Percentiles rank a stretch among this genome's conserved stretches.
Conservation (phyloP, 1,140 invertebrate species). For the Ostrea denselamellosa region DNA sequence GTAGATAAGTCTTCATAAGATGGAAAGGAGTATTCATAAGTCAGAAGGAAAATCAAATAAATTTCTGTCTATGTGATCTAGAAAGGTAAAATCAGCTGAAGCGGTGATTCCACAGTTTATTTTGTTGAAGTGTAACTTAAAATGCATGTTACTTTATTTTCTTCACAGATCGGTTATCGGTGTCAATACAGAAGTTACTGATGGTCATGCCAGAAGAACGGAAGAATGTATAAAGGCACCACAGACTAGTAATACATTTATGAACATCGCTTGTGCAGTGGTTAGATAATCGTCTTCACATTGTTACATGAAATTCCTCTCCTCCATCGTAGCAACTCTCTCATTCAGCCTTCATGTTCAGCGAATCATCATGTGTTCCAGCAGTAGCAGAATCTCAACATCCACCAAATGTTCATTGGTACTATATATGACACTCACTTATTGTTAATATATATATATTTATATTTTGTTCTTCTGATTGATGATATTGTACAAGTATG, state of each 20-base stretch:
- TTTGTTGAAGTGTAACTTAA: background rate
- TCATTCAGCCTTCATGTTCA: background rate
- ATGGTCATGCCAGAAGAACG: conserved; percentile 69
- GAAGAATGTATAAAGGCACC: background rate
- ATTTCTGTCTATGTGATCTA: too few species aligned
- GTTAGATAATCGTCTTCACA: background rate
- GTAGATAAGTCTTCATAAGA: too few species aligned
- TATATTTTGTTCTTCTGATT: background rate
- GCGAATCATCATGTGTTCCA: background rate
- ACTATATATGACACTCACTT: background rate
- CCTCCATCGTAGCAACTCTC: background rate
- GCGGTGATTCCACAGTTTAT: too few species aligned
- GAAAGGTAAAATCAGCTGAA: too few species aligned
- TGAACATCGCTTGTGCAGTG: background rate
- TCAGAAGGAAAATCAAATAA: too few species aligned
- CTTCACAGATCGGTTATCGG: conserved; percentile 65
- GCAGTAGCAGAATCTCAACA: background rate
- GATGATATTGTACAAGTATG: too few species aligned
- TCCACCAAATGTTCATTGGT: background rate
- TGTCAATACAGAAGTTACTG: conserved; percentile 68
- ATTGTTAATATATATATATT: background rate
- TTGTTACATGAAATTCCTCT: background rate
- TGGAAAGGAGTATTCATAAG: too few species aligned
- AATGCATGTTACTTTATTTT: background rate
- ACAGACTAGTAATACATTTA: background rate